Conservation (phyloP, 1,140 invertebrate species). For the Tetramorium parvispinum region DNA sequence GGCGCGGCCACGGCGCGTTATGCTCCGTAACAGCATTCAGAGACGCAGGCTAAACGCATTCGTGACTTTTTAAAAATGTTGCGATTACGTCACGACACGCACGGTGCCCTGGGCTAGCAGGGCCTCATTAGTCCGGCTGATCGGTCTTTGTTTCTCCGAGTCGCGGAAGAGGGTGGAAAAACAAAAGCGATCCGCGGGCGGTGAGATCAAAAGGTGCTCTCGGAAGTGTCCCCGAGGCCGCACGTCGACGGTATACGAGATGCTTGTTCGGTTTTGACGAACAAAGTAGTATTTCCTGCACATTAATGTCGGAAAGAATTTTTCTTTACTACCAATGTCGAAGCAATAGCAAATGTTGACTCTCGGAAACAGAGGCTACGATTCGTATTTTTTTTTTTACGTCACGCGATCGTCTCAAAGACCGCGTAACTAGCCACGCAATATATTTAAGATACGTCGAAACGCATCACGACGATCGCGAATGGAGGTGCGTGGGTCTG, state of each 20-base stretch:
- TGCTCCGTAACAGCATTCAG: constrained; percentile 77
- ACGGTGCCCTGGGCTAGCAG: constrained; percentile 24
- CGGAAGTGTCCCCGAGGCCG: constrained; percentile 38
- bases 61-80: constrained; percentile 83
- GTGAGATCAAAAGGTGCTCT: constrained; percentile 77
- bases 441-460: constrained; percentile 32
- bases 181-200: constrained; percentile 59
- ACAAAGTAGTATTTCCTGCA: background rate
- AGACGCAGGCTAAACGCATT: constrained; percentile 74
- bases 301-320: background rate
- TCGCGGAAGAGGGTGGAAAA: constrained; percentile 54
- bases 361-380: background rate
- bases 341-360: background rate
- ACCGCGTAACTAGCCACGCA: background rate
- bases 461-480: background rate
- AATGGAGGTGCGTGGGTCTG: background rate
- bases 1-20: constrained; percentile 79
- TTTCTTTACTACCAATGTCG: background rate
- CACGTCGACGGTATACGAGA: background rate
- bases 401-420: background rate
- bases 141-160: constrained; percentile 67
- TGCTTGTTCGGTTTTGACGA: constrained; percentile 3
- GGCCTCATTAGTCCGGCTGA: constrained; percentile 71
- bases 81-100: constrained; percentile 81
- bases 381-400: background rate